Conservation (phyloP, 1,140 invertebrate species). For the Caenorhabditis brenneri region DNA sequence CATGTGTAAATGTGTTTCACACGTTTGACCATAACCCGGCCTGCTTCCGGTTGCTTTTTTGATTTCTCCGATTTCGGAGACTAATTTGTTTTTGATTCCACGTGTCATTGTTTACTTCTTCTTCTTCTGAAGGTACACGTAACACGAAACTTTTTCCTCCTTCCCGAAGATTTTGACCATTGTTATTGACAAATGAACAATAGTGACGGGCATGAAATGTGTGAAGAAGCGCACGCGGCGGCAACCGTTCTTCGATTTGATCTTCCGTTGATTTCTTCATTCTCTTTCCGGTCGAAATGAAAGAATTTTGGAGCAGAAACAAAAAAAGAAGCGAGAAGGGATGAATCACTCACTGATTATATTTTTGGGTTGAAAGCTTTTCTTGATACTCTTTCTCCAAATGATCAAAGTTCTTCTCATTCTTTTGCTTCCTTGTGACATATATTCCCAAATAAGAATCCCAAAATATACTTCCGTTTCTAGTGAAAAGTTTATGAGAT, state of each 20-base stretch:
- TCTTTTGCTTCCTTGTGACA: background rate
- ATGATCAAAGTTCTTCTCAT: background rate
- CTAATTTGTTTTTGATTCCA: background rate
- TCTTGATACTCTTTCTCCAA: background rate
- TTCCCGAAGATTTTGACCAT: background rate
- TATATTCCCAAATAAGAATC: too few species aligned
- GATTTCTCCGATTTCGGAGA: background rate
- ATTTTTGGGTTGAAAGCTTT: background rate
- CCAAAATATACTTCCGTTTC: too few species aligned
- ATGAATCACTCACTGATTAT: background rate
- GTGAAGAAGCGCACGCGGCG: background rate
- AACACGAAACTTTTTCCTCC: constrained; percentile 11
- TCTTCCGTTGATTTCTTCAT: constrained; percentile 18
- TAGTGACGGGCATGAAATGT: background rate
- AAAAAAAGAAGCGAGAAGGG: background rate
- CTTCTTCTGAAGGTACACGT: background rate
- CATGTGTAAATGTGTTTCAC: constrained; percentile 17
- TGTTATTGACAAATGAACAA: constrained; percentile 17
- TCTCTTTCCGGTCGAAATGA: constrained; percentile 4
- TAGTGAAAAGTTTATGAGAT: too few species aligned
- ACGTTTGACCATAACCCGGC: constrained; percentile 5
- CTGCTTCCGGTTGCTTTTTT: background rate
- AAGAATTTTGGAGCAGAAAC: background rate
- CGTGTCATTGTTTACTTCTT: background rate
- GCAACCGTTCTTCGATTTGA: constrained; percentile 17